Evolutionary conservation across 2,113 vertebrate genomes (phyloP).

Genomic region (Platysternon megacephalum): DNA sequence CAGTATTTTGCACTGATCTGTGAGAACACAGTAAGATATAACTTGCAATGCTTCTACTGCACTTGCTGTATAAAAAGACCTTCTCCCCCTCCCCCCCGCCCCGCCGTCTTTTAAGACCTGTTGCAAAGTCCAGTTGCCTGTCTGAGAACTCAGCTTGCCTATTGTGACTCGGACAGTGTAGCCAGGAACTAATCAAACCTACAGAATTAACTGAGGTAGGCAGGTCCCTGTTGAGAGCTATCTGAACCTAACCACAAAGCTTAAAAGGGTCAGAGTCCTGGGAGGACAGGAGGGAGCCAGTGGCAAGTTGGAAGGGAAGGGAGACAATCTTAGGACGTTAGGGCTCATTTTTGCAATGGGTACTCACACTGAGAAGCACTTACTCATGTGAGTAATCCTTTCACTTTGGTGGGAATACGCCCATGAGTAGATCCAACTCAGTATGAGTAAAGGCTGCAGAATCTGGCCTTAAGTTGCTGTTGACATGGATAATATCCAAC

Average conservation of each 20-base stretch:
- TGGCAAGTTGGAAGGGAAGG: neutral
- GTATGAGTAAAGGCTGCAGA: neutral
- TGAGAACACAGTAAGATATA: neutral
- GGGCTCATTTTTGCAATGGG: neutral
- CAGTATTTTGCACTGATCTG: accelerated
- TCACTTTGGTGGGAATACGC: neutral
- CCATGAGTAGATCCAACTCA: neutral
- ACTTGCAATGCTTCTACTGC: accelerated
- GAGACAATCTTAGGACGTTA: neutral
- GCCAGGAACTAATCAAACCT: neutral
- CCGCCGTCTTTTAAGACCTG: neutral
- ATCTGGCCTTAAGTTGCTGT: neutral
- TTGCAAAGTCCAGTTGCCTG: neutral
- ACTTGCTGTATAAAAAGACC: neutral
- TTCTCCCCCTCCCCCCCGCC: no score
- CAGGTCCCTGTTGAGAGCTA: neutral
- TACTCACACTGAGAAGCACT: neutral
- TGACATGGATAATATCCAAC: neutral
- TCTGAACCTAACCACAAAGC: accelerated
- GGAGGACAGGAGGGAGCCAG: neutral
- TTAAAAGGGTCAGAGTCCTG: accelerated
- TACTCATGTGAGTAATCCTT: neutral
- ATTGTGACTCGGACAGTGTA: neutral
- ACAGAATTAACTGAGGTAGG: no score
- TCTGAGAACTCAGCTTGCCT: neutral